phyloP scores from a whole-genome alignment of 2,797 vertebrate genomes.

The Chromobotia macracanthus region DNA sequence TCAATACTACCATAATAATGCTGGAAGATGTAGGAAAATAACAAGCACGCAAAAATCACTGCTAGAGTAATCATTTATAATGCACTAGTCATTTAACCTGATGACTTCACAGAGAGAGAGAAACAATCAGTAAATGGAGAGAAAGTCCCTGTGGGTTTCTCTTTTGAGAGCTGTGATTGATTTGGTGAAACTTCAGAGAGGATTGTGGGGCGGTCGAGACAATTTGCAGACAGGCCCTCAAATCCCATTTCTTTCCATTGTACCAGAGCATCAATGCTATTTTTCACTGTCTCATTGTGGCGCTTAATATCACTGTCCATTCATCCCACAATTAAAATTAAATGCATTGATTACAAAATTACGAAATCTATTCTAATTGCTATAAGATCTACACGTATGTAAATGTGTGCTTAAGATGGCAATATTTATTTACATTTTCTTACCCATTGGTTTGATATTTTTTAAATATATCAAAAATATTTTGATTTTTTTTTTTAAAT shows the following conservation, averaged over 20 bases:
- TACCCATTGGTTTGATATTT: too few relatives aligned
- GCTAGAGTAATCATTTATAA: neutral
- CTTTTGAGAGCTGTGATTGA: constrained; percentile 65
- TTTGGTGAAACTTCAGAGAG: constrained; percentile 62
- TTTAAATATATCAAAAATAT: too few relatives aligned
- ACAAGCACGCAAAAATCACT: neutral
- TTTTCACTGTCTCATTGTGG: constrained; percentile 38
- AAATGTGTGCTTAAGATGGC: too few relatives aligned
- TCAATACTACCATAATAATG: constrained; percentile 12
- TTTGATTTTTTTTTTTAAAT: too few relatives aligned
- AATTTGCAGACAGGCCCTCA: constrained; percentile 66
- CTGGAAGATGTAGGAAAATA: neutral
- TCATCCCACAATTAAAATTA: constrained; percentile 11
- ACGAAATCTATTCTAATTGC: neutral
- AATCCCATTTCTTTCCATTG: constrained; percentile 49
- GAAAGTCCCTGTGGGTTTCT: constrained; percentile 46
- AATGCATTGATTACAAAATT: neutral
- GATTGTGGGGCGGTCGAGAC: constrained; percentile 61
- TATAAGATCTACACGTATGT: neutral
- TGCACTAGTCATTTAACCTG: constrained; percentile 47
- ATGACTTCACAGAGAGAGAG: constrained; percentile 48
- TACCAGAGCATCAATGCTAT: constrained; percentile 34
- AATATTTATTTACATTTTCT: too few relatives aligned
- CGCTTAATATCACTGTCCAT: constrained; percentile 10
- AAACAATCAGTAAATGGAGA: constrained; percentile 63